Base-by-base conservation (phyloP, 1,140 invertebrate species). In the Zaprionus ornatus region DNA sequence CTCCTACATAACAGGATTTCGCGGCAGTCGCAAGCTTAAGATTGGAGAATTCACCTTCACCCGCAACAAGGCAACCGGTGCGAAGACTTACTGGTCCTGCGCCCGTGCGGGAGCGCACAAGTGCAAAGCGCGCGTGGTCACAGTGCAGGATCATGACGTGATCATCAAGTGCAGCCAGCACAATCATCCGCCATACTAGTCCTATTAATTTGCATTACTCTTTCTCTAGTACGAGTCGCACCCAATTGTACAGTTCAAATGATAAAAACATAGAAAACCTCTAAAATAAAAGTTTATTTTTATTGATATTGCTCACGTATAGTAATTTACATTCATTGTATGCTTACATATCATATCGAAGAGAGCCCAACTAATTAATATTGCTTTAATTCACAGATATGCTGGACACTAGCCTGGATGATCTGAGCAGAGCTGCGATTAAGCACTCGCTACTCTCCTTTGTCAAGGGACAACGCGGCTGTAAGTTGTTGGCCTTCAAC, bases 171-270 rank as follows among this genome's bases (percentile, higher is more conserved):
- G 88, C 69, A 86, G 79, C 17, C 67, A 87, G 48, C 92, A 93
- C 67, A 93, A 93, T 80, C 92, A 93, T 71, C 81, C 86, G 71
- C 92, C 92, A 76, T 93, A 92, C 77, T 93, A 93, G 81, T 42
- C 69, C 15, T 21, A 42, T 80, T 37, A 10, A 59, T 19, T 54
- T 64, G 37, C 37, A 62, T 61, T 50, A 37, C 17, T 48, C 32
- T 15, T 6, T 50, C 45, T 32, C 29, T 29, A 29, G 9, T 13
- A 50, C 27, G 52, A 61, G 15, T 48, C 21, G 48, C 40, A 45
- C 25, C 37, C 45, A 77, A 29, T 32, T 81, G 73, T 76, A 76
- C 68, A 80, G 76, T 55, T 48, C 52, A 60, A 62, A 76, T 45
- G n/a, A 64, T 74, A 59, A 67, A 52, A 62, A 64, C 37, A 71